These are phyloP conservation scores for Calidris pygmaea DNA, from an alignment of 2,113 vertebrate species.

Conservation along the genomic window DNA sequence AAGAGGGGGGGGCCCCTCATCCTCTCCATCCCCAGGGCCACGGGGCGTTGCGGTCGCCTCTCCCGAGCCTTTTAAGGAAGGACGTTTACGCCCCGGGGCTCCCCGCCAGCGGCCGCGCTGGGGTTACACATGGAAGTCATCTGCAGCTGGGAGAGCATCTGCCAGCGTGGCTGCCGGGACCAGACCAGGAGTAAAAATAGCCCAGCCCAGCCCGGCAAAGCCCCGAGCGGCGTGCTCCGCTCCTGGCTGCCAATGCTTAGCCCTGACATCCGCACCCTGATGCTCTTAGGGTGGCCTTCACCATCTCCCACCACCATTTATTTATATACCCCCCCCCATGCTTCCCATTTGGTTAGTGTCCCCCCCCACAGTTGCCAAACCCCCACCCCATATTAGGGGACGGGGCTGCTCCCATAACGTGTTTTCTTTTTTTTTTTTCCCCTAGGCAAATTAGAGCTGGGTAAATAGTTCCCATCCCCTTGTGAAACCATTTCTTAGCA, in stretches of 20 bases:
- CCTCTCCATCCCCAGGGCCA: not conserved
- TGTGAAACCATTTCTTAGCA: not conserved
- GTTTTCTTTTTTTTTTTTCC: not conserved
- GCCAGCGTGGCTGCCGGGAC: slow-evolving; percentile 58
- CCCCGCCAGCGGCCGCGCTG: not conserved
- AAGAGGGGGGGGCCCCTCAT: not conserved
- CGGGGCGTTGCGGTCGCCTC: not conserved
- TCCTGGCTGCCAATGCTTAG: not conserved
- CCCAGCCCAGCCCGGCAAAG: not conserved
- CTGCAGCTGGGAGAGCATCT: not conserved
- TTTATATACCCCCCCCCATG: too few species aligned
- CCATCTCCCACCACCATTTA: not conserved
- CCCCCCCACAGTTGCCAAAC: rapidly evolving
- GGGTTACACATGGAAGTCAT: slow-evolving; percentile 45
- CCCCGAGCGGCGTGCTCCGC: rapidly evolving
- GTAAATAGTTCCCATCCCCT: not conserved
- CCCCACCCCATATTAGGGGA: not conserved
- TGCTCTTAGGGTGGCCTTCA: not conserved
- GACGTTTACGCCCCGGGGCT: not conserved
- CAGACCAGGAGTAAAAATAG: slow-evolving; percentile 62
- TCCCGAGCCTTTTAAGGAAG: slow-evolving; percentile 68
- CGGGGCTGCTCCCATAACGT: not conserved
- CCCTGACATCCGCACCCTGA: rapidly evolving
- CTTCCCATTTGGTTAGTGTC: not conserved
- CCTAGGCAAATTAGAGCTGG: not conserved